Conservation (phyloP, 2,888 invertebrate genomes). For the Synanthedon tipuliformis region DNA sequence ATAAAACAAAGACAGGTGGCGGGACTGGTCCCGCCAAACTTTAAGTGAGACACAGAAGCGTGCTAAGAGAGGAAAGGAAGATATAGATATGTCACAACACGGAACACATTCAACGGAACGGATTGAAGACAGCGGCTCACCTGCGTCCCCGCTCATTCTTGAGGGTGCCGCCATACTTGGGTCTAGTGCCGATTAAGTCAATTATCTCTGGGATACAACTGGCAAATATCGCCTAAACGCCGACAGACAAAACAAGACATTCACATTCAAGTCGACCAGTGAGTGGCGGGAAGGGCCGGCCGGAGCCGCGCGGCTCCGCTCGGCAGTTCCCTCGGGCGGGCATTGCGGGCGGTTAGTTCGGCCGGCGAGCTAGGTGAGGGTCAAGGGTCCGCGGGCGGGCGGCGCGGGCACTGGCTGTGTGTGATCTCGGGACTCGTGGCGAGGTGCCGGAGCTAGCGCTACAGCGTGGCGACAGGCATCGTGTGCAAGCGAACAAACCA, state of each 20-base stretch:
- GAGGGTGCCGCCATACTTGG: conserved; percentile 99
- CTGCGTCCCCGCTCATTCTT: conserved; percentile 99
- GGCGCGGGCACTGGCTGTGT: conserved; percentile 66
- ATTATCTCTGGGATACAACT: conserved; percentile 99
- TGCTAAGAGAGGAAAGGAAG: conserved; percentile 71
- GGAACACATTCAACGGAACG: conserved; percentile 73
- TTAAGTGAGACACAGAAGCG: conserved; percentile 72
- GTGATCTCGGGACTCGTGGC: conserved; percentile 69
- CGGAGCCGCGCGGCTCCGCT: conserved; percentile 7
- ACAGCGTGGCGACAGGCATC: conserved; percentile 72
- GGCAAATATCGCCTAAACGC: conserved; percentile 99
- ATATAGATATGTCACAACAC: conserved; percentile 67
- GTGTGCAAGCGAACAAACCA: conserved; percentile 73
- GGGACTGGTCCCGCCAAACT: conserved; percentile 67
- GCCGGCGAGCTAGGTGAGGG: conserved; percentile 13
- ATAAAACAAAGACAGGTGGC: conserved; percentile 64
- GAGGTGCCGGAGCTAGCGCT: conserved; percentile 71
- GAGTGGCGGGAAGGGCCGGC: conserved; percentile 22
- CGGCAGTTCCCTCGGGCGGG: conserved; percentile 14
- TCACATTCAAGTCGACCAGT: conserved; percentile 60
- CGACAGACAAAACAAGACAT: conserved; percentile 74
- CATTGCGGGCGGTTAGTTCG: conserved; percentile 8
- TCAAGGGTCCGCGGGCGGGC: conserved; percentile 12
- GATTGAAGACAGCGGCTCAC: conserved; percentile 83
- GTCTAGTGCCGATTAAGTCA: conserved; percentile 99